Percentiles rank a stretch among this genome's conserved stretches.
Evolutionary conservation across 1,140 invertebrate genomes (phyloP).

Genomic region (Saxidomus purpurata): DNA sequence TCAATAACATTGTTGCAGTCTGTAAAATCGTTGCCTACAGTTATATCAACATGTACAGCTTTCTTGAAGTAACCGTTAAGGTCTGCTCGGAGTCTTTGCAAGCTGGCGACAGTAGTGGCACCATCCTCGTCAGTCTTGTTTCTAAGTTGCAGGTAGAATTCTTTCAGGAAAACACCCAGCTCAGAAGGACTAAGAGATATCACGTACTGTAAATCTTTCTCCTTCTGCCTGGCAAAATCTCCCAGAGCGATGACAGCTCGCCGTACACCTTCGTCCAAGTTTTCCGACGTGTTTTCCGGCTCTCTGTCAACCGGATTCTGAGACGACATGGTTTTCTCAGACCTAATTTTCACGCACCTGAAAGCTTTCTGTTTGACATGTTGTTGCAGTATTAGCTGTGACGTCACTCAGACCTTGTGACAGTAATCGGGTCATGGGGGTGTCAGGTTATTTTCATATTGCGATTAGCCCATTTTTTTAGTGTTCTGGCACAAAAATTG

Average conservation of each 20-base stretch:
- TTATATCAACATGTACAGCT: slow-evolving; percentile 78
- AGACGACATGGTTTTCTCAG: slow-evolving; percentile 59
- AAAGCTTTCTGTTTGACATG: slow-evolving; percentile 60
- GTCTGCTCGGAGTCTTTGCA: slow-evolving; percentile 76
- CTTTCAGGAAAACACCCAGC: slow-evolving; percentile 79
- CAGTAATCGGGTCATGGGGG: slow-evolving; percentile 44
- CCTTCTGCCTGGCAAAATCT: slow-evolving; percentile 52
- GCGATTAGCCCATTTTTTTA: background rate
- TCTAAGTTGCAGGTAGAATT: slow-evolving; percentile 79
- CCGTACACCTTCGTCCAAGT: slow-evolving; percentile 51
- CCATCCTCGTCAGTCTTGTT: slow-evolving; percentile 70
- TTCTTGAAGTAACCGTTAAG: slow-evolving; percentile 81
- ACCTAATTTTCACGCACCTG: slow-evolving; percentile 59
- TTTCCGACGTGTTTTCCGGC: slow-evolving; percentile 55
- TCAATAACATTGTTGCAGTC: slow-evolving; percentile 79
- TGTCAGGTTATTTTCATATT: slow-evolving; percentile 2
- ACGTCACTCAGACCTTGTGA: slow-evolving; percentile 51
- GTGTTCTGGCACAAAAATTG: too few relatives aligned
- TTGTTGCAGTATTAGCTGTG: slow-evolving; percentile 67
- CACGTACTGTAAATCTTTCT: slow-evolving; percentile 66
- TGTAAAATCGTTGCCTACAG: slow-evolving; percentile 76
- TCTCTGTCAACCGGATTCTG: slow-evolving; percentile 46
- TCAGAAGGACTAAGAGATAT: slow-evolving; percentile 74
- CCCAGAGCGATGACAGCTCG: slow-evolving; percentile 56
- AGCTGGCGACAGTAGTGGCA: slow-evolving; percentile 24